These are phyloP conservation scores for Albula goreensis DNA, from an alignment of 2,113 vertebrate species.

Conservation along the genomic window DNA sequence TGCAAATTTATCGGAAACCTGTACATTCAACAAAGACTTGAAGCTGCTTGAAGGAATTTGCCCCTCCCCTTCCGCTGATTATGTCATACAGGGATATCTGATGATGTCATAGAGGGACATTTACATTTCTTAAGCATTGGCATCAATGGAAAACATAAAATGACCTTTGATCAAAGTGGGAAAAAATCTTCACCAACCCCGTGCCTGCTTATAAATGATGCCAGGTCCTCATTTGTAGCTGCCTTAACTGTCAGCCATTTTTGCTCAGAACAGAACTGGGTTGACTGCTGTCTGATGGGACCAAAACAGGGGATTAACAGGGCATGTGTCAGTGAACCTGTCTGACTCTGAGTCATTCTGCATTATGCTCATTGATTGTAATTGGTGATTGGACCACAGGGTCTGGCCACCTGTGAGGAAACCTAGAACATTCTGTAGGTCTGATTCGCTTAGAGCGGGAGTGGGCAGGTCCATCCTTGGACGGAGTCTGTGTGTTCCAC, in stretches of 20 bases:
- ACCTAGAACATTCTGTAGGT: background rate
- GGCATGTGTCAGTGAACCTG: background rate
- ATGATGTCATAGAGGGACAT: background rate
- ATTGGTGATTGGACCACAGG: background rate
- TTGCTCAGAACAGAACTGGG: no score
- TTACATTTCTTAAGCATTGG: background rate
- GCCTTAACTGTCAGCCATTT: background rate
- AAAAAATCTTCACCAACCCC: background rate
- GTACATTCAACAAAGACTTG: background rate
- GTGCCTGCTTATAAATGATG: no score
- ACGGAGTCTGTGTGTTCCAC: no score
- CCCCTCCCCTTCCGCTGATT: no score
- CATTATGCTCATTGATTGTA: background rate
- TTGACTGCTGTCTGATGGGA: background rate
- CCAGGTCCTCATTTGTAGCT: background rate
- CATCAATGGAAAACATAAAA: background rate
- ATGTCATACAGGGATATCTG: no score
- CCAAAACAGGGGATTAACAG: background rate
- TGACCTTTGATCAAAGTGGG: background rate
- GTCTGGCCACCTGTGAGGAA: background rate
- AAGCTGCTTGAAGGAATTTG: no score
- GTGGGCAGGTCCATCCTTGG: no score
- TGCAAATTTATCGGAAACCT: background rate
- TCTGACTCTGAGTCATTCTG: background rate
- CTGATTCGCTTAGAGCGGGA: background rate